These are phyloP conservation scores for Eupithecia subumbrata DNA, from an alignment of 2,888 invertebrate species.

Conservation along the genomic window DNA sequence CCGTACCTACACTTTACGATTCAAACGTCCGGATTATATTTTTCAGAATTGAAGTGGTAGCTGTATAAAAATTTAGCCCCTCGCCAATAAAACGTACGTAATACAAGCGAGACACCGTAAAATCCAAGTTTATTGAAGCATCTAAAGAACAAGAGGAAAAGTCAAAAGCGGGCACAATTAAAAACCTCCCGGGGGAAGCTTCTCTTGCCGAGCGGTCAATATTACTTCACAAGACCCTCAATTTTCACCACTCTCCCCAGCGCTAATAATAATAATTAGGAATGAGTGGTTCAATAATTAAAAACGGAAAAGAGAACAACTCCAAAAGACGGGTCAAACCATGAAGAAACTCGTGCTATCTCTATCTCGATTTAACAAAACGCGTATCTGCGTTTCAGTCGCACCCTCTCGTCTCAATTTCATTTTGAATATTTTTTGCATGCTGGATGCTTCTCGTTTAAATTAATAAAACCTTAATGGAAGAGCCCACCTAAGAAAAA, in stretches of 20 bases:
- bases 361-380: conserved; percentile 53
- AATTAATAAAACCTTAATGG: conserved; percentile 74
- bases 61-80: conserved; percentile 49
- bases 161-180: conserved; percentile 81
- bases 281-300: conserved; percentile 86
- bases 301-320: conserved; percentile 84
- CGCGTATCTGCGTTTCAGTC: conserved; percentile 55
- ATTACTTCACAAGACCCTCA: conserved; percentile 79
- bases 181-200: conserved; percentile 75
- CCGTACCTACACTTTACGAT: conserved; percentile 28
- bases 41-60: conserved; percentile 47
- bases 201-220: conserved; percentile 80
- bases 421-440: conserved; percentile 67
- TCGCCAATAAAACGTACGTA: conserved; percentile 66
- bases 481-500: conserved; percentile 51
- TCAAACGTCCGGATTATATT: conserved; percentile 36
- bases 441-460: conserved; percentile 60
- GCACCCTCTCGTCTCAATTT: conserved; percentile 66
- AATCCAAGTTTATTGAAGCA: conserved; percentile 79
- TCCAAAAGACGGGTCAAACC: conserved; percentile 67
- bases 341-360: conserved; percentile 60
- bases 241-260: conserved; percentile 82
- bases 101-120: conserved; percentile 73
- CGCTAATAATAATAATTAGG: conserved; percentile 85
- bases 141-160: conserved; percentile 79